Base-by-base conservation (phyloP, 2,888 invertebrate genomes). In the Cyaniris semiargus region DNA sequence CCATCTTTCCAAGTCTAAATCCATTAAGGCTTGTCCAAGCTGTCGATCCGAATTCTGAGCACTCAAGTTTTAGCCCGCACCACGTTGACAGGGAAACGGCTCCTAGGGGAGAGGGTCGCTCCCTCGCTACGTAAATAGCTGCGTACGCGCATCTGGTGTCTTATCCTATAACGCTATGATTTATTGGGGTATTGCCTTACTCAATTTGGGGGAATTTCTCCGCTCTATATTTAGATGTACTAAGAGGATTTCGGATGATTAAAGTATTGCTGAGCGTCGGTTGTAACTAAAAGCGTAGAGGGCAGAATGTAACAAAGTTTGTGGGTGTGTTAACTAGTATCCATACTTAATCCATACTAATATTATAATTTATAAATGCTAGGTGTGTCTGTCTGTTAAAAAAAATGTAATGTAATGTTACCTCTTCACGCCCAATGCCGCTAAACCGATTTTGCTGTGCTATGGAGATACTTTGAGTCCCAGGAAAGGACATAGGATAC, bases 101-200 rank as follows among this genome's bases (percentile, higher is more conserved):
- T 82, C 78, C 81, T 80, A 81, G 80, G 79, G 80, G 79, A 81
- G 78, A 81, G 80, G 81, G 75, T 76, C 79, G 79, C 79, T 80
- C 79, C 78, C 78, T 78, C 81, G 81, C 81, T 78, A 77, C 78
- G 85, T 85, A 87, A 83, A 84, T 81, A 79, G 79, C 82, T 85
- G 82, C 82, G 83, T 85, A 84, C 81, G 83, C 82, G 82, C 85
- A 83, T 83, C 83, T 85, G 83, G 82, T 80, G 78, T 79, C 79
- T 81, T 80, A 81, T 80, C 80, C 80, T 76, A 77, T 79, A 79
- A 80, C 79, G 82, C 79, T 79, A 78, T 80, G 76, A 78, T 70
- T 76, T 80, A 80, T 79, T 72, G 76, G 60, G 71, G 79, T 75
- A 75, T 76, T 76, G 72, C 60, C 53, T 78, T 27, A 44, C 66